Evolutionary conservation across 2,888 invertebrate species (phyloP), one percentile per base, ranked within the genome.

Genomic region (Noctuana brunneofusca): DNA sequence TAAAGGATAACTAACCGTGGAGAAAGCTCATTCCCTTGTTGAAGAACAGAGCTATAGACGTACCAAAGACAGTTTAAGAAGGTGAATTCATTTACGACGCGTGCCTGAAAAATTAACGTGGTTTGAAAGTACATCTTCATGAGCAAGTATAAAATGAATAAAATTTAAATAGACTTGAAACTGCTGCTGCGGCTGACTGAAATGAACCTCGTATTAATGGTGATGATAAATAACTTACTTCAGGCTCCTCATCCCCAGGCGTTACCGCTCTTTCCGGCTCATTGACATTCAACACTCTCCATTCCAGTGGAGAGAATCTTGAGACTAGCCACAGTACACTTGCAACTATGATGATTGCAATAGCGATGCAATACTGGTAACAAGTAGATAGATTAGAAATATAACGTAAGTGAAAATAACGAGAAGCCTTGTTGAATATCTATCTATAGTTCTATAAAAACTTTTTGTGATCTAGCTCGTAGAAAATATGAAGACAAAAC

Each of bases 61-160:
- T 99, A 99, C 99, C 99, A 99, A 69, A 99, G 94, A 66, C 98
- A 97, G 90, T 99, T 99, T 86, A 97, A 94, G 79, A 99, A 96
- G 78, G 96, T 97, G 87, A 99, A 99, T 84, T 98, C 97, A 81
- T 98, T 98, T 62, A 96, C 94, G 78, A 96, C 94, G 46, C 95
- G 94, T n/a, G 93, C 89, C 80, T 93, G 92, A 59, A 87, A 88
- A 63, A 55, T 59, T 24, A 24, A 24, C 3, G 1, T 24, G 24
- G 5, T 24, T 24, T 24, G 24, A 4, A 32, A n/a, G 5, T 24
- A 24, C 5, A 24, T 24, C 24, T 24, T 24, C 24, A 24, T 24
- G 24, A n/a, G n/a, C n/a, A n/a, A n/a, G n/a, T n/a, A n/a, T n/a
- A n/a, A n/a, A n/a, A n/a, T n/a, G n/a, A n/a, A n/a, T n/a, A 24